Evolutionary conservation across 1,140 invertebrate genomes (phyloP), one percentile per base, ranked within the genome.

Genomic region (Cephus cinctus): DNA sequence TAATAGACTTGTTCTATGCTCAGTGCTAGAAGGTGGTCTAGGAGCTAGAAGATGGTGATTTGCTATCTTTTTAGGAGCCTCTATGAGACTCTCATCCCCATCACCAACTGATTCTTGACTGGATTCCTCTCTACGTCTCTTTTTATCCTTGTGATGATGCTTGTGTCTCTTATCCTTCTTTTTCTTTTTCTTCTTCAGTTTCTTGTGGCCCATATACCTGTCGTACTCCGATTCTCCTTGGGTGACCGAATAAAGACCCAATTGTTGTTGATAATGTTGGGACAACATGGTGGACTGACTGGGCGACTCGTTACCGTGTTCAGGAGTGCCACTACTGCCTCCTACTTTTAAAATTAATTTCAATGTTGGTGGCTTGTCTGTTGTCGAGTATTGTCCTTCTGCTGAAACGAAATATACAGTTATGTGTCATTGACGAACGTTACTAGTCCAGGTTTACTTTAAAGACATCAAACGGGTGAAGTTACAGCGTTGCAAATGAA

Each of bases 291-390:
- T 42, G 40, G 55, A 50, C 32, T 72, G 73, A 43, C 58, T 75
- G 5, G 77, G 72, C 19, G 79, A 81, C 52, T 85, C 82, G 47
- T 73, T 75, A 44, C 77, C 81, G 67, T 87, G 81, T 67, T 89
- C 87, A 0, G 86, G 85, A 2, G 86, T 87, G 5, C 80, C 81
- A 58, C 80, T 83, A 35, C 74, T 81, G 14, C 82, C 86, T 3
- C 84, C 85, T n/a, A 92, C 88, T 74, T 92, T 92, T 15, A 93
- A 65, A 36, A 92, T 91, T 21, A 92, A 69, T 63, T 90, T 90
- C 18, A 92, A 61, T 25, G 80, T 80, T 23, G 79, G 78, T 20
- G 84, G 83, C 50, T 84, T 77, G 12, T 81, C 73, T 66, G 77
- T 72, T 46, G 73, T 75, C 44, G 71, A 71, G 51, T 73, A 79